Conservation (phyloP, 2,888 invertebrate genomes). For the Idaea biselata region DNA sequence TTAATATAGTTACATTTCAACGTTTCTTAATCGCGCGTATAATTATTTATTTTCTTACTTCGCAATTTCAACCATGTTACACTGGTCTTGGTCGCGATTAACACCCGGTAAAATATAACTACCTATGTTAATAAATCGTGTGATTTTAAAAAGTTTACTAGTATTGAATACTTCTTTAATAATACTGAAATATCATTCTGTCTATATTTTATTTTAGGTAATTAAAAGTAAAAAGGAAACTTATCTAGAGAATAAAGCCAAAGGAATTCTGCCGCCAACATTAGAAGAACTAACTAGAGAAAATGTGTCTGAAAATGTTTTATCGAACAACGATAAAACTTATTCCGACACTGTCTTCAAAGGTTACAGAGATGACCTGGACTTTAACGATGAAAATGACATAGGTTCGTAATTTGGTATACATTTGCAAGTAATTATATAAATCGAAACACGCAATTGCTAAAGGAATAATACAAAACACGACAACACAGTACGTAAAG, state of each 20-base stretch:
- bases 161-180: not conserved
- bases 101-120: no score
- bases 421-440: constrained; percentile 18
- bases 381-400: constrained; percentile 90
- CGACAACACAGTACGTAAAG: no score
- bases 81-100: no score
- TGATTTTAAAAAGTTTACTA: no score
- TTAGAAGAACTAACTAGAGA: constrained; percentile 58
- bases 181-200: not conserved
- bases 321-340: constrained; percentile 51
- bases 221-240: constrained; percentile 82
- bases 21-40: no score
- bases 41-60: no score
- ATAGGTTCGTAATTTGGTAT: constrained; percentile 72
- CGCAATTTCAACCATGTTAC: no score
- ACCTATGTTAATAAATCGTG: no score
- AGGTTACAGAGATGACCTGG: constrained; percentile 88
- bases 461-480: not conserved
- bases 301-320: constrained; percentile 53
- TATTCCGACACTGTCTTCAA: constrained; percentile 80
- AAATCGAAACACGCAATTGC: constrained; percentile 80
- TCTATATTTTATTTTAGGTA: constrained; percentile 51
- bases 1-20: no score
- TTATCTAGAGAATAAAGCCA: constrained; percentile 74
- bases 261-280: constrained; percentile 65